These are phyloP conservation scores for Anniella stebbinsi DNA, from an alignment of 2,797 vertebrate species.

Conservation along the genomic window DNA sequence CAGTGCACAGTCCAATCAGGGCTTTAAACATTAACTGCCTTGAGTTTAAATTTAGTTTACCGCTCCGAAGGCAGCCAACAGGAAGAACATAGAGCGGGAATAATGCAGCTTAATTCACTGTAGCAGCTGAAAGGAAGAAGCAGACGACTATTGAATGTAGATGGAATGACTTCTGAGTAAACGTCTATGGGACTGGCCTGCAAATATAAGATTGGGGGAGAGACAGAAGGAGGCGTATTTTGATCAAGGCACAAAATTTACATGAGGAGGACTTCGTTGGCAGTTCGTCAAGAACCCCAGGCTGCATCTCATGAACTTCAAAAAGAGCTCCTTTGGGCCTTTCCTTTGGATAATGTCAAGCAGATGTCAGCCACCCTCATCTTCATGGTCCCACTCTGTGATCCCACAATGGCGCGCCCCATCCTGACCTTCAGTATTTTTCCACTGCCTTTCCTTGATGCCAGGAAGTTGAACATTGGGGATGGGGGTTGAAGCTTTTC, in stretches of 20 bases:
- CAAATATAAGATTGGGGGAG: not conserved
- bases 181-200: not conserved
- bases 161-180: conserved; percentile 5
- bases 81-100: not conserved
- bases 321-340: not conserved
- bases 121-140: not conserved
- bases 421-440: not conserved
- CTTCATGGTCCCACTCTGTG: not conserved
- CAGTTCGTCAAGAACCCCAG: not conserved
- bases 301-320: not conserved
- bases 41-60: not conserved
- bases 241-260: not conserved
- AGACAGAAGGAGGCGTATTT: not conserved
- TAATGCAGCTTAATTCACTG: not conserved
- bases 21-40: not conserved
- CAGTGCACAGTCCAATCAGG: not conserved
- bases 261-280: not conserved
- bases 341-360: conserved; percentile 20
- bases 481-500: not conserved
- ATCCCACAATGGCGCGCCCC: not conserved
- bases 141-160: not conserved
- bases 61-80: not conserved
- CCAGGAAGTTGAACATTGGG: not conserved
- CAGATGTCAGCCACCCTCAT: not conserved
- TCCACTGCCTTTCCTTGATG: not conserved